phyloP scores from a whole-genome alignment of 2,797 vertebrate species.

The Anableps anableps region DNA sequence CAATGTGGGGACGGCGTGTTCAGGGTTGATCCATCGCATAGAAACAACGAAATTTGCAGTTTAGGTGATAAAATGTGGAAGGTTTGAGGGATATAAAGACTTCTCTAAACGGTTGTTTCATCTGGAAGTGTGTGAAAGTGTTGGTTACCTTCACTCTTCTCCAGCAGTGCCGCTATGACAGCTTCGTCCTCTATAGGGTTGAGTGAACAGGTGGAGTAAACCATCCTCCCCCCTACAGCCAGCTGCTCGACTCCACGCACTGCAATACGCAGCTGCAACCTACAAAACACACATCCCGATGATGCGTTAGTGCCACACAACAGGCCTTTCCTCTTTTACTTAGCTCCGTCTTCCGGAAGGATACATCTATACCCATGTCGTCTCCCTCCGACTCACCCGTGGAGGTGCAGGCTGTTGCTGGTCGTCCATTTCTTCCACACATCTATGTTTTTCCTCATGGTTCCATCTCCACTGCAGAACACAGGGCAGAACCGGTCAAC shows the following conservation, averaged over 20 bases:
- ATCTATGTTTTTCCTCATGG: constrained; percentile 97
- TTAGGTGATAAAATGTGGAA: no score
- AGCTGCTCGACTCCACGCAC: constrained; percentile 96
- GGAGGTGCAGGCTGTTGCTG: constrained; percentile 94
- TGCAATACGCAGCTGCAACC: constrained; percentile 94
- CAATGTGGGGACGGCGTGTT: no score
- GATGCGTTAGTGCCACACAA: constrained; percentile 36
- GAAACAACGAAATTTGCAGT: no score
- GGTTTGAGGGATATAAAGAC: background rate
- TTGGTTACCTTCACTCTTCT: constrained; percentile 92
- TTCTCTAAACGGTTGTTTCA: background rate
- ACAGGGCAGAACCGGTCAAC: constrained; percentile 42
- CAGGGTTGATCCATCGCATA: no score
- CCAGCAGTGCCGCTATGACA: constrained; percentile 91
- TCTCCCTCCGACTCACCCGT: constrained; percentile 84
- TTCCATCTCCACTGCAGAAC: constrained; percentile 91
- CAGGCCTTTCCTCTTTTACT: constrained; percentile 72
- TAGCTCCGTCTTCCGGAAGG: background rate
- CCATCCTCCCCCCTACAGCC: constrained; percentile 94
- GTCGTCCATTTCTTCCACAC: constrained; percentile 99
- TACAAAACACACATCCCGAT: constrained; percentile 68
- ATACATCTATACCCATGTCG: constrained; percentile 67
- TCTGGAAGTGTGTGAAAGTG: background rate
- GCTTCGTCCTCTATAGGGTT: constrained; percentile 97
- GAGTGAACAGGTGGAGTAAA: constrained; percentile 96